Base-by-base conservation (phyloP, 2,888 invertebrate species). In the Pheosia tremula region DNA sequence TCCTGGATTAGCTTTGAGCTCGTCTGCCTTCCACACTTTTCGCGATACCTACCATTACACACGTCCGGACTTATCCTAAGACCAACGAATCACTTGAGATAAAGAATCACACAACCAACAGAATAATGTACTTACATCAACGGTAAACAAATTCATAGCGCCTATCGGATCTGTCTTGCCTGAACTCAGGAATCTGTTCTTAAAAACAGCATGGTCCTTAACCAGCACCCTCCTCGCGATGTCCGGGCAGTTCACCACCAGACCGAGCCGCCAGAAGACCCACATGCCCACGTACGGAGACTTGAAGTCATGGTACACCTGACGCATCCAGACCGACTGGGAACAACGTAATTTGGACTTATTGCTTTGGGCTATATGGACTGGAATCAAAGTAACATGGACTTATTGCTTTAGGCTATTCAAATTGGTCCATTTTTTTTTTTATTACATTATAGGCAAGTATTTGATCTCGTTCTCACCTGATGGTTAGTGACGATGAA, bases 241-340 rank as follows among this genome's bases (percentile, higher is more conserved):
- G 7, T 83, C 79, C 0, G 83, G 80, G 0, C 72, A 77, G 62
- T 80, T 82, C 57, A 86, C 67, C 9, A 87, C 67, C 5, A 87
- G 68, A 0, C 79, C 83, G 43, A 83, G 85, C n/a, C 79, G 65
- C 83, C 84, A 84, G 63, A 87, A 82, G 36, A 79, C 60, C 84
- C 85, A 86, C 36, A 85, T 80, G 0, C 86, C 86, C 0, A 81
- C 64, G 61, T 84, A 83, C 0, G 85, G 82, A 0, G 71, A 56
- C 2, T 71, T 64, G 66, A 72, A 79, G 0, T 64, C 58, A 0
- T 71, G 56, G 67, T 84, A 83, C 5, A 85, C 50, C 45, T 72
- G 62, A 0, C 73, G 69, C 68, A 86, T 69, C 81, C 80, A 86
- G 57, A 75, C 7, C 9, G 69, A 71, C 86, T 86, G 72, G 0